Conservation (phyloP, 2,113 vertebrate species). For the Trogon melanurus region DNA sequence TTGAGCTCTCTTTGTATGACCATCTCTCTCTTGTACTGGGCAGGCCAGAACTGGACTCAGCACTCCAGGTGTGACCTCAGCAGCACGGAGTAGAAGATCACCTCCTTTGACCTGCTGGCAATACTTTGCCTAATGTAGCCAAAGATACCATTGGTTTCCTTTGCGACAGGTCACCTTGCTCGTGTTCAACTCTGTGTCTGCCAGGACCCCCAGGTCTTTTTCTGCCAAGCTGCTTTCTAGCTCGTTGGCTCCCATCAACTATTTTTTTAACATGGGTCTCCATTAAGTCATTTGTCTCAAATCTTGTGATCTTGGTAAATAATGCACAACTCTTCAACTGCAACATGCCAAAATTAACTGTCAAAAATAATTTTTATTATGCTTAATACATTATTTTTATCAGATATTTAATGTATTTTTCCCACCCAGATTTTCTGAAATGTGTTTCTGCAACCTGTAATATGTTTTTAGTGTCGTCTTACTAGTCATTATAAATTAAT, state of each 20-base stretch:
- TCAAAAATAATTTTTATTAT: neutral
- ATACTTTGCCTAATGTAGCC: neutral
- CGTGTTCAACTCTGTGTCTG: rapidly evolving
- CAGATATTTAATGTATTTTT: neutral
- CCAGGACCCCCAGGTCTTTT: neutral
- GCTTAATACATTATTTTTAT: neutral
- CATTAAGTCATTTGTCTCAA: neutral
- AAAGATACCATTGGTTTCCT: rapidly evolving
- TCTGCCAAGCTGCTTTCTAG: neutral
- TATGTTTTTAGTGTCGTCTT: neutral
- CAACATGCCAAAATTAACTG: neutral
- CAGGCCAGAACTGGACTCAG: neutral
- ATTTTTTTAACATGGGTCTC: neutral
- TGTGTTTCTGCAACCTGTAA: neutral
- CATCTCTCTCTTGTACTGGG: neutral
- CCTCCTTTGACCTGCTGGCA: neutral
- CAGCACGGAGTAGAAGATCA: neutral
- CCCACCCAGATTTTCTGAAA: neutral
- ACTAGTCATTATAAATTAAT: neutral
- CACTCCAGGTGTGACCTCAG: neutral
- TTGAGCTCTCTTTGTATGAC: neutral
- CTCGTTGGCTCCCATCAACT: neutral
- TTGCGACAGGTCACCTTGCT: neutral
- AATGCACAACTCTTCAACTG: neutral
- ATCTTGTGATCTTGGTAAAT: neutral